Base-by-base conservation (phyloP, 2,797 vertebrate species). In the Premnoplex brunnescens region DNA sequence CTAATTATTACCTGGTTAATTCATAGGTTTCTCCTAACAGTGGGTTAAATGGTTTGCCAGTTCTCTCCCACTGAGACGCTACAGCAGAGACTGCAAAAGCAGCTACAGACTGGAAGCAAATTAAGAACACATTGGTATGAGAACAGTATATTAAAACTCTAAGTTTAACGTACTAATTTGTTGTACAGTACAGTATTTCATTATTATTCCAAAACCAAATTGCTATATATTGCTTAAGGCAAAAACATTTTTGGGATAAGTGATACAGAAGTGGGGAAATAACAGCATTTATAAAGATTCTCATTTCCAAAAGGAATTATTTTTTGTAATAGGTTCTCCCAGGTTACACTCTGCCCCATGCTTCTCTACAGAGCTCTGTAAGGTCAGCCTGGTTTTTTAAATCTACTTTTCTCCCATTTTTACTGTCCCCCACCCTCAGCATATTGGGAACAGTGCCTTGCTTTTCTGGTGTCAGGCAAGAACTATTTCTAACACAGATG, bases 31-130 rank as follows among this genome's bases (percentile, higher is more conserved):
- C 99, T 96, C 99, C 99, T 96, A 99, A 95, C 58, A 99, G 98
- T 2, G 99, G 99, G 96, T 99, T 99, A 97, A 99, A 99, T 4
- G 99, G 99, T 97, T 99, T 99, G 97, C 99, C 99, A 95, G 99
- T 99, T 98, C 99, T 98, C 95, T 99, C 99, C 99, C 99, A 99
- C 97, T 99, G 99, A 92, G 99, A 99, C 14, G 99, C 99, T 85
- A 99, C 99, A 27, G 99, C 99, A 54, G 99, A 99, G 88, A 99
- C 99, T 12, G 99, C 99, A 94, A 99, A 99, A 87, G 99, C 99
- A 93, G 99, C 99, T 62, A 99, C 99, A 41, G 98, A 98, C 99
- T 99, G 91, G 39, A 91, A 93, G 59, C 15, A 85, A 92, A 36
- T 94, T 39, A 72, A 88, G 23, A 83, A 67, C 69, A 89, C 7